phyloP scores from a whole-genome alignment of 1,140 invertebrate species.

The Drosophila santomea region DNA sequence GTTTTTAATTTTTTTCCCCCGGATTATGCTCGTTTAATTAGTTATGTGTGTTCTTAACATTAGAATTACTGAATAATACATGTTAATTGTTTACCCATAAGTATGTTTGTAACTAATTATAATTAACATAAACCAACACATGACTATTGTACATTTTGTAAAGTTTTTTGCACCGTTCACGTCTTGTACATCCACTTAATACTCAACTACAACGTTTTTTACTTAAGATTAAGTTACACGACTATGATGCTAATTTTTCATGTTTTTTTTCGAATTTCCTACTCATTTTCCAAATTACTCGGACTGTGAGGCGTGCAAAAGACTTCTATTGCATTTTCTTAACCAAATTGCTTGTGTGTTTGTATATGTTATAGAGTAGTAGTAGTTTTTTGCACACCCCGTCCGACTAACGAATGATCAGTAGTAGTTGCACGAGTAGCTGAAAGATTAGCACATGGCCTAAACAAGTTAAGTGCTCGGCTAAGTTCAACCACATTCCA shows the following conservation, averaged over 20 bases:
- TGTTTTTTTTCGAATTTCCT: conserved; percentile 9
- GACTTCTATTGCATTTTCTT: conserved; percentile 69
- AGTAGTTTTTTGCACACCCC: conserved; percentile 72
- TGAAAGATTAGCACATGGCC: conserved; percentile 55
- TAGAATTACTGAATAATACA: conserved; percentile 35
- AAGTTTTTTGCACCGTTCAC: conserved; percentile 82
- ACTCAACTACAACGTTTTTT: conserved; percentile 27
- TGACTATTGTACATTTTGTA: conserved; percentile 72
- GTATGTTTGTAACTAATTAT: conserved; percentile 70
- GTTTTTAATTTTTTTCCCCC: conserved; percentile 18
- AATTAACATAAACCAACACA: conserved; percentile 59
- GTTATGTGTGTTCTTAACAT: conserved; percentile 44
- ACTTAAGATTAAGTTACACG: conserved; percentile 47
- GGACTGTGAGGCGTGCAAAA: conserved; percentile 68
- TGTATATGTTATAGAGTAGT: conserved; percentile 48
- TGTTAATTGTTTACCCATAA: conserved; percentile 54
- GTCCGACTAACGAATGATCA: conserved; percentile 32
- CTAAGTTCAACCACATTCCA: conserved; percentile 76
- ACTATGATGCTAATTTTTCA: conserved; percentile 69
- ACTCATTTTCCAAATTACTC: conserved; percentile 7
- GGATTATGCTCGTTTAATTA: neutral
- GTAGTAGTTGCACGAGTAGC: conserved; percentile 28
- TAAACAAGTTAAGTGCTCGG: conserved; percentile 41
- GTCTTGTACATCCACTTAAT: conserved; percentile 36
- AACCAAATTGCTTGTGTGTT: conserved; percentile 43